These are phyloP conservation scores for Nettapus auritus DNA, from an alignment of 2,113 vertebrate genomes.

Conservation along the genomic window DNA sequence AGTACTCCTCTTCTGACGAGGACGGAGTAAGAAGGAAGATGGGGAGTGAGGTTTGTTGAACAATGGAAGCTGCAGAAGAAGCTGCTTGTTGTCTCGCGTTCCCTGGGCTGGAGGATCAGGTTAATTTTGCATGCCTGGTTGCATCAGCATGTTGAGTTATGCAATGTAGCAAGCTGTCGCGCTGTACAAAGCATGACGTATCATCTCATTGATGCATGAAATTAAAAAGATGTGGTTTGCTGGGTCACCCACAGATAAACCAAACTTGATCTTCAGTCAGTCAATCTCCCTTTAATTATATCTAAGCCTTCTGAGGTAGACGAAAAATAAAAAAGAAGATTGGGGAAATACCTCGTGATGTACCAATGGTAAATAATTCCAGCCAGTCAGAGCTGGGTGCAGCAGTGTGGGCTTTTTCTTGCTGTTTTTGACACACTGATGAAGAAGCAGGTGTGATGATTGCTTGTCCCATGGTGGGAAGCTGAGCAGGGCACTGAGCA, in stretches of 20 bases:
- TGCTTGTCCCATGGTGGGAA: neutral
- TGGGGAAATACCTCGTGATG: slow-evolving; percentile 10
- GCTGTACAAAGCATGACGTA: slow-evolving; percentile 72
- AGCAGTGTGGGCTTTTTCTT: neutral
- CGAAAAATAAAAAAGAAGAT: neutral
- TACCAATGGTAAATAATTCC: neutral
- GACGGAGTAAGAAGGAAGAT: neutral
- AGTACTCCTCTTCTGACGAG: neutral
- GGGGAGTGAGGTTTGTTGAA: neutral
- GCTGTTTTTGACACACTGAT: neutral
- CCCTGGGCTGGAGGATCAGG: slow-evolving; percentile 43
- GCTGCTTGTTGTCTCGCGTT: slow-evolving; percentile 27
- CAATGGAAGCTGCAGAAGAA: slow-evolving; percentile 17
- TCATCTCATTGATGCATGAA: slow-evolving; percentile 77
- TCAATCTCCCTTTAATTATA: slow-evolving; percentile 74
- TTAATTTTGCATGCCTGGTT: slow-evolving; percentile 72
- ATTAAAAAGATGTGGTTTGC: slow-evolving; percentile 83
- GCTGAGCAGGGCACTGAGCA: neutral
- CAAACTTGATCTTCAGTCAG: slow-evolving; percentile 72
- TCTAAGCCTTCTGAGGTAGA: slow-evolving; percentile 24
- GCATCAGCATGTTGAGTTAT: slow-evolving; percentile 72
- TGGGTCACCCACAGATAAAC: slow-evolving; percentile 79
- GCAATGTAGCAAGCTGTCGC: slow-evolving; percentile 79
- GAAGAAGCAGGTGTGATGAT: neutral
- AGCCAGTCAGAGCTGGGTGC: neutral